Conservation (phyloP, 53 echinoderm and acorn worm genomes). For the Apostichopus leukothele region DNA sequence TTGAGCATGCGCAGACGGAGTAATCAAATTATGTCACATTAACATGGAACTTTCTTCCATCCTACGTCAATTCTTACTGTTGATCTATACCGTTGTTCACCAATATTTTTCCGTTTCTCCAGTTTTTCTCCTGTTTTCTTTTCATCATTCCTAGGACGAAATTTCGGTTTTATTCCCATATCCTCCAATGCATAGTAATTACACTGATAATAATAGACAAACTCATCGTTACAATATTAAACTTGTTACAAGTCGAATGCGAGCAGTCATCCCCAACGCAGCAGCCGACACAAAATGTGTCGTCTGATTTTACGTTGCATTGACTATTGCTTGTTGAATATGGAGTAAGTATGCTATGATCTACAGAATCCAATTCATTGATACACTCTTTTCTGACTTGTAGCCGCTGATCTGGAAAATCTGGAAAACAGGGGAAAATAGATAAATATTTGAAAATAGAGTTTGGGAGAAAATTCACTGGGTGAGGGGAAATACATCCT, state of each 20-base stretch:
- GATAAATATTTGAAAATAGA: too few species aligned
- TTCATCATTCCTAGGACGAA: too few species aligned
- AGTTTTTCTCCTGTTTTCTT: too few species aligned
- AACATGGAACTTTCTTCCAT: too few species aligned
- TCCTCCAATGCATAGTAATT: background rate
- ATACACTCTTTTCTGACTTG: constrained; percentile 1
- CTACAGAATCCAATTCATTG: background rate
- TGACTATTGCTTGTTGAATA: background rate
- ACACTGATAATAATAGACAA: background rate
- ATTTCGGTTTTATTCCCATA: background rate
- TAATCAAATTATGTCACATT: too few species aligned
- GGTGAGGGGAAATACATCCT: too few species aligned
- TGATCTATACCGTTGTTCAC: too few species aligned
- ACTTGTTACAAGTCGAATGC: constrained; percentile 34
- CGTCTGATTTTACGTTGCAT: background rate
- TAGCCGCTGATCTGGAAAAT: background rate
- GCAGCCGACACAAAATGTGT: background rate
- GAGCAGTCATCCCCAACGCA: constrained; percentile 13
- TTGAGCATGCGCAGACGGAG: too few species aligned
- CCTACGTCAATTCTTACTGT: too few species aligned
- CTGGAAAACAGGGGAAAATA: background rate
- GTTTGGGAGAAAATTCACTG: too few species aligned
- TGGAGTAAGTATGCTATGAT: background rate
- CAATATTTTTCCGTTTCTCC: too few species aligned
- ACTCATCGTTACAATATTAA: constrained; percentile 1